phyloP scores from a whole-genome alignment of 2,888 invertebrate species.

The Dicranocentrus wangi region DNA sequence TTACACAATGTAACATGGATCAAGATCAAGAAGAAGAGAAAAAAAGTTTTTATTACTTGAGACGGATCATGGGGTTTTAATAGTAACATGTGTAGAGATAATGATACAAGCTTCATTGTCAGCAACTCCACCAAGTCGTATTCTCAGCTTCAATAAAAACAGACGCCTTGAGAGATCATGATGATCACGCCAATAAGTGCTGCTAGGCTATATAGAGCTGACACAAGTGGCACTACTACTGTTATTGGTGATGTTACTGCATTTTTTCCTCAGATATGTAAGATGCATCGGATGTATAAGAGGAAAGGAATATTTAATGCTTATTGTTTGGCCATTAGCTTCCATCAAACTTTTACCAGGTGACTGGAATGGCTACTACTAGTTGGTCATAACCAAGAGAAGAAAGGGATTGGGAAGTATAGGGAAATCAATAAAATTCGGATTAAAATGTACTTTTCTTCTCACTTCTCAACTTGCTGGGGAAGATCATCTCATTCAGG shows the following conservation, averaged over 20 bases:
- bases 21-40: too few species aligned
- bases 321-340: conserved; percentile 47
- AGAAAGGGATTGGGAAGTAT: not conserved
- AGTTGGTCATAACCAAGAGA: conserved; percentile 21
- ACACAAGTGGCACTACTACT: not conserved
- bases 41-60: conserved; percentile 43
- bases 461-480: conserved; percentile 29
- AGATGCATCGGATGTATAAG: too few species aligned
- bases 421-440: conserved; percentile 52
- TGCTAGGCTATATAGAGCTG: not conserved
- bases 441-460: conserved; percentile 52
- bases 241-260: not conserved
- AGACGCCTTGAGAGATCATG: too few species aligned
- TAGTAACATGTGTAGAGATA: conserved; percentile 61
- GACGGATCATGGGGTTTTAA: conserved; percentile 58
- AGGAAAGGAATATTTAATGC: conserved; percentile 44
- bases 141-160: conserved; percentile 47
- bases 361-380: conserved; percentile 29
- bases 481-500: conserved; percentile 6
- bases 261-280: not conserved
- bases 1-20: not conserved
- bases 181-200: not conserved
- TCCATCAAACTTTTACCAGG: conserved; percentile 33
- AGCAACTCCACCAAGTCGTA: conserved; percentile 6
- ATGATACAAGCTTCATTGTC: conserved; percentile 61